Base-by-base conservation (phyloP, 2,113 vertebrate genomes). In the Coracopsis vasa region DNA sequence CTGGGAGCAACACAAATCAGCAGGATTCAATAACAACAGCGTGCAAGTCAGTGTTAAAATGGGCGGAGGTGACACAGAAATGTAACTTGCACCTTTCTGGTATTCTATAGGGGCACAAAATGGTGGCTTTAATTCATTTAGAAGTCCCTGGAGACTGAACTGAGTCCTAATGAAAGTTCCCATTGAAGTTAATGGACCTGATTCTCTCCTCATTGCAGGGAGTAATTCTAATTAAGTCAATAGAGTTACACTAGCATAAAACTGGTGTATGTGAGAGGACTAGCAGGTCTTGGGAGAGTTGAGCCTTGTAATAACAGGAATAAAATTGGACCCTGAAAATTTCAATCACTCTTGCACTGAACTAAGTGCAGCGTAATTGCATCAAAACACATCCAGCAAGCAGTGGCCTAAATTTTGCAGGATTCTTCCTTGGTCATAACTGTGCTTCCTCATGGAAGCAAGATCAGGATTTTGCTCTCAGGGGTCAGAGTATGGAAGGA, bases 91-190 rank as follows among this genome's bases (percentile, higher is more conserved):
- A 91, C 88, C 56, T 92, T 88, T 65, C 65, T 69, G 88, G 37
- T 62, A 54, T 67, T 93, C 86, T 42, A 10, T 44, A 31, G 66
- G 54, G 75, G 90, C 12, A 12, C 82, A 86, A 92, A 94, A 93
- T 61, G 72, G 86, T 37, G 51, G 77, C 64, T 93, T 90, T 88
- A 83, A 84, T 81, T 92, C 93, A 88, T 92, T 93, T 88, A 71
- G 71, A 93, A 83, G 50, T 37, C 93, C 88, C 75, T 80, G 50
- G 67, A 83, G 95, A 80, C 60, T 42, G 64, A 92, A 93, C 69
- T 93, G 92, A 93, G 85, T 84, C 96, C 95, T 96, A 94, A 96
- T 96, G 96, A 96, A 97, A 95, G 80, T 93, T 97, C 82, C 90
- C 77, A 88, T 91, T 77, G 70, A 97, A 97, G 95, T 96, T 96